phyloP scores from a whole-genome alignment of 2,113 vertebrate genomes.

The Anseranas semipalmata region DNA sequence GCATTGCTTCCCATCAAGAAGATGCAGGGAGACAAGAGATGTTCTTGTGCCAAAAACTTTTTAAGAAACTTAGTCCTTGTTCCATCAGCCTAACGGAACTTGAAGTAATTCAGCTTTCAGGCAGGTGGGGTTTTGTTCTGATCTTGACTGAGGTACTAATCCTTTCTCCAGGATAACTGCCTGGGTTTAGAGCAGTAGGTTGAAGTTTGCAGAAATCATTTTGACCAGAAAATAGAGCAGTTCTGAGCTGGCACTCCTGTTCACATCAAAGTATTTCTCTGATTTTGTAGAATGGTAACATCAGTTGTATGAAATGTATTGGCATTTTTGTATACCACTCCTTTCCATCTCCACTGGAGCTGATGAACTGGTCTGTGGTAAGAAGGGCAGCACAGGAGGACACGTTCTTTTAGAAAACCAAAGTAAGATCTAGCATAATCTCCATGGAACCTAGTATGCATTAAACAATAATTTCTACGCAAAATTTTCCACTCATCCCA shows the following conservation, averaged over 20 bases:
- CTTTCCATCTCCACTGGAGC: background rate
- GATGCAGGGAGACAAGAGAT: background rate
- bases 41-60: background rate
- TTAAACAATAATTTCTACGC: background rate
- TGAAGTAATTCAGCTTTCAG: background rate
- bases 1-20: background rate
- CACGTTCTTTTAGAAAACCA: background rate
- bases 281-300: background rate
- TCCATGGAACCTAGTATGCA: background rate
- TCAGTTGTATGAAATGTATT: background rate
- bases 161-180: background rate
- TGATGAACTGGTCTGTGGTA: background rate
- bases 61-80: background rate
- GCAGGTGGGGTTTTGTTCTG: constrained; percentile 10
- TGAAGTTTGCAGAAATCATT: background rate
- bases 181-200: background rate
- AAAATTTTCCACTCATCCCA: background rate
- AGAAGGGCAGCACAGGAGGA: background rate
- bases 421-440: background rate
- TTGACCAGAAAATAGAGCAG: background rate
- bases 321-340: background rate
- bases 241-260: background rate
- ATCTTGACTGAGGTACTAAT: background rate
- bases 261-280: background rate
- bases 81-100: background rate